These are phyloP conservation scores for Trinectes maculatus DNA, from an alignment of 2,113 vertebrate species.

Conservation along the genomic window DNA sequence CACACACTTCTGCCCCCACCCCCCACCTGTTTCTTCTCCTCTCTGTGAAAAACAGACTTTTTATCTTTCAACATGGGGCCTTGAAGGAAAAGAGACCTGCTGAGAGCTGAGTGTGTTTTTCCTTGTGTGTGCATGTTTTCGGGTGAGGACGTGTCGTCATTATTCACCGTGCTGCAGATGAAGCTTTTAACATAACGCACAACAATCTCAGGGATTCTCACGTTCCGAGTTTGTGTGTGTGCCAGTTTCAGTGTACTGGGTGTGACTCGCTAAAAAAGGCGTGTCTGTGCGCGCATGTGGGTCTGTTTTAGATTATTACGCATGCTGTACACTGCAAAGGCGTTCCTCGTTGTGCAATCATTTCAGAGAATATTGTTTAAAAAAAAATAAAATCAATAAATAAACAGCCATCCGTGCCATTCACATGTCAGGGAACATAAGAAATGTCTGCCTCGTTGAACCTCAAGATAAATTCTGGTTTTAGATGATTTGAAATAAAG, in stretches of 20 bases:
- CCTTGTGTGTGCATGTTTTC: constrained; percentile 82
- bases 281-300: constrained; percentile 19
- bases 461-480: not conserved
- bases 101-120: constrained; percentile 83
- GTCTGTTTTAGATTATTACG: no score
- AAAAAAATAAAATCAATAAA: no score
- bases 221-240: no score
- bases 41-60: constrained; percentile 28
- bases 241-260: not conserved
- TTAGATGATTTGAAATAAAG: constrained; percentile 16
- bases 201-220: constrained; percentile 37
- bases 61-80: constrained; percentile 21
- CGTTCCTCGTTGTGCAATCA: constrained; percentile 32
- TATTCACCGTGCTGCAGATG: constrained; percentile 88
- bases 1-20: not conserved
- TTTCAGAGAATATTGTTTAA: constrained; percentile 26
- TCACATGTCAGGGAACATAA: constrained; percentile 4
- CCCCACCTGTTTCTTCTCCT: constrained; percentile 34
- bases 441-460: constrained; percentile 10
- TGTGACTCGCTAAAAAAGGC: constrained; percentile 59
- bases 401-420: not conserved
- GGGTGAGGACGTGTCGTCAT: constrained; percentile 86
- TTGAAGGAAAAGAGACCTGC: constrained; percentile 50
- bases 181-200: constrained; percentile 88
- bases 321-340: no score